Base-by-base conservation (phyloP, 2,888 invertebrate genomes). In the Liodrosophila aerea region DNA sequence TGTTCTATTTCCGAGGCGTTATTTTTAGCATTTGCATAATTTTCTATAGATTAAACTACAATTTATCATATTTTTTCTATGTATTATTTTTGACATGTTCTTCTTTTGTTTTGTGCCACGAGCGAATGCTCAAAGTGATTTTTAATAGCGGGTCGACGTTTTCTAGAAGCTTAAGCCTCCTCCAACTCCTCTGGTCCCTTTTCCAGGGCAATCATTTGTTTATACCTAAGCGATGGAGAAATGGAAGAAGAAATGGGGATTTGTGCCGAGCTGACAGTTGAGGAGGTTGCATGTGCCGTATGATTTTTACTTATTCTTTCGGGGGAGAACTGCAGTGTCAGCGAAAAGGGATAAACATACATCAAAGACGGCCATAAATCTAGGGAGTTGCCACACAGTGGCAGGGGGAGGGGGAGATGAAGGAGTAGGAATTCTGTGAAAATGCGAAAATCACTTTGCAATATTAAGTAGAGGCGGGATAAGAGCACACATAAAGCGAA, bases 41-140 rank as follows among this genome's bases (percentile, higher is more conserved):
- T 77, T 84, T 66, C 73, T 64, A 49, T 63, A 84, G 81, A 81
- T 81, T 81, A 81, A 81, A 84, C 72, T 81, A 81, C 84, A 81
- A 81, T 81, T 84, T 81, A 81, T 81, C 84, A 81, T 81, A 57
- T 72, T 76, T 78, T 82, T 74, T 59, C 64, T 44, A 18, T 7
- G 31, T 11, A 22, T 22, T 22, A 4, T 43, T 52, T 67, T 34
- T 51, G 64, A 58, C 64, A 54, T 70, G 46, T 67, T 72, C 39
- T 64, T 64, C 27, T 69, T 59, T 51, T 45, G 22, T 47, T 50
- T 49, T 46, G 43, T 46, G 51, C 41, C 64, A 60, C 73, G 81
- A 65, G 65, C 63, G 75, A 74, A 59, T 76, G 76, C 84, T 69
- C 76, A 81, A 81, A 81, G 82, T 81, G 84, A 84, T 81, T 81